Evolutionary conservation across 2,113 vertebrate species (phyloP).

Genomic region (Chunga burmeisteri): DNA sequence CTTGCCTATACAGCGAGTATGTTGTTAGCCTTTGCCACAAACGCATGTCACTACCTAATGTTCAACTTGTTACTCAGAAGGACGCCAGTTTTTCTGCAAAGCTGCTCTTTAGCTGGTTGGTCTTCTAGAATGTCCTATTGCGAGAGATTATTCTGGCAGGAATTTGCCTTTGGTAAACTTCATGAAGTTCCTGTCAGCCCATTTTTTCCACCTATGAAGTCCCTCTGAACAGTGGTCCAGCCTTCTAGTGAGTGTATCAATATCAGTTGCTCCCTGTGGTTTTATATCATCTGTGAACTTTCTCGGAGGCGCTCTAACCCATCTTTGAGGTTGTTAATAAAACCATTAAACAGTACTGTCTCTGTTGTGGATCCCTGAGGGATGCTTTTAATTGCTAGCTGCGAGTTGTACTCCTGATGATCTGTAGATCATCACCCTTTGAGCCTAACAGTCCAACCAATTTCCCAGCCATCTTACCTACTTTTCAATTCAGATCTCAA

Average conservation of each 20-base stretch:
- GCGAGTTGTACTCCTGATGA: background rate
- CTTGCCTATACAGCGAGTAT: background rate
- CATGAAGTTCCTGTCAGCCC: background rate
- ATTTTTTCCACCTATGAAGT: background rate
- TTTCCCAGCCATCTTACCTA: background rate
- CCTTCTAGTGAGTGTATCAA: background rate
- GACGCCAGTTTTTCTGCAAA: background rate
- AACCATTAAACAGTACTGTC: background rate
- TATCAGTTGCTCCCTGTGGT: background rate
- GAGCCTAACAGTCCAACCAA: background rate
- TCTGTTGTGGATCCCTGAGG: background rate
- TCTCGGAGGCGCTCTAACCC: background rate
- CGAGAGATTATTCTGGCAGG: background rate
- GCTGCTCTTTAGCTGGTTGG: background rate
- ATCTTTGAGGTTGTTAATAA: background rate
- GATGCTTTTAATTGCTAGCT: background rate
- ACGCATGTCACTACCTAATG: background rate
- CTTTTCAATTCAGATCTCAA: background rate
- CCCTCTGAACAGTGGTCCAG: background rate
- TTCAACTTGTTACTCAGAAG: background rate
- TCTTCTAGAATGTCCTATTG: background rate
- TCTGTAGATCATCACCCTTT: background rate
- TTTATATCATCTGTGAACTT: background rate
- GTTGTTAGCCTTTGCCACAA: background rate
- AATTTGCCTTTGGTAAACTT: background rate